Percentiles rank a stretch among this genome's conserved stretches.
phyloP scores from a whole-genome alignment of 2,888 invertebrate species.

The Mythimna loreyi region DNA sequence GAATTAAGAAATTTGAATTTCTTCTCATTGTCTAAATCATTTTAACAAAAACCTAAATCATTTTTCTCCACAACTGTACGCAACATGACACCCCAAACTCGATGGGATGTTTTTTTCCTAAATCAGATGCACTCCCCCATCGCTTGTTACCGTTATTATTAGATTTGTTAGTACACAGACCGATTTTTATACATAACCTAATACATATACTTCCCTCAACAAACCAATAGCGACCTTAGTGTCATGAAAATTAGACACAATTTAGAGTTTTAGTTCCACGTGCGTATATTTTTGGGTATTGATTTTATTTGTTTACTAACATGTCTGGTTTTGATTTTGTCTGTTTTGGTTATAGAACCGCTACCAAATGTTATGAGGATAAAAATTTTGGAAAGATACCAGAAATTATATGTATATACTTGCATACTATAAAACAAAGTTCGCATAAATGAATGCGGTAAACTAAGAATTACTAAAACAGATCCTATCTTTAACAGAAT shows the following conservation, averaged over 20 bases:
- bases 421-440: too few relatives aligned
- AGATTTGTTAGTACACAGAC: conserved; percentile 79
- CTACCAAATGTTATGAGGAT: neutral
- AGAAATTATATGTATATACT: neutral
- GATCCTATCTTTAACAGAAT: too few relatives aligned
- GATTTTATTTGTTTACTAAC: conserved; percentile 49
- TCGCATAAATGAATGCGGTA: too few relatives aligned
- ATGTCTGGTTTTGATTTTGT: conserved; percentile 32
- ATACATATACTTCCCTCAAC: conserved; percentile 43
- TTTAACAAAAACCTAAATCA: neutral
- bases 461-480: too few relatives aligned
- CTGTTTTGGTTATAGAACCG: conserved; percentile 8
- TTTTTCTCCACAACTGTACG: conserved; percentile 66
- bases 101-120: conserved; percentile 77
- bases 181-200: conserved; percentile 60
- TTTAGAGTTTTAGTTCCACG: neutral
- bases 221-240: conserved; percentile 33
- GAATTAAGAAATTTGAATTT: too few relatives aligned
- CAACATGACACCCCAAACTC: conserved; percentile 72
- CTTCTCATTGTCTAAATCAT: too few relatives aligned
- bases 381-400: neutral
- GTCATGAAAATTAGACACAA: rapidly evolving
- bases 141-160: conserved; percentile 84
- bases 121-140: conserved; percentile 82
- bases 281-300: conserved; percentile 33